These are phyloP conservation scores for Leucophora obtusa DNA, from an alignment of 2,888 invertebrate species.

Conservation along the genomic window DNA sequence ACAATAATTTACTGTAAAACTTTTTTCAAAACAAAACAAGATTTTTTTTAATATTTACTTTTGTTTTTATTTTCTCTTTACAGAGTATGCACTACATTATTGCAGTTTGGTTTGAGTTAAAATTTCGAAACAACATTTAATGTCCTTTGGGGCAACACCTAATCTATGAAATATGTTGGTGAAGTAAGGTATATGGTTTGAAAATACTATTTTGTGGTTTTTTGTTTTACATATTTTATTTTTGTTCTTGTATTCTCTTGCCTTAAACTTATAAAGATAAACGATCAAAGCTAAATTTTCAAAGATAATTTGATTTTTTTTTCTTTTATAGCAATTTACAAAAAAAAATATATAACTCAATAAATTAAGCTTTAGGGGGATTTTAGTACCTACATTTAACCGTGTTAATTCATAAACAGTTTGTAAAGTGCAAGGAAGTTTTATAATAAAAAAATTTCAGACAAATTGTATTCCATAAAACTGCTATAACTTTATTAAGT, in stretches of 20 bases:
- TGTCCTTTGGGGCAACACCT: slow-evolving; percentile 55
- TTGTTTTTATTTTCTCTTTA: slow-evolving; percentile 24
- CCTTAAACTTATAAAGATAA: slow-evolving; percentile 62
- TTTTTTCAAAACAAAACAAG: slow-evolving; percentile 17
- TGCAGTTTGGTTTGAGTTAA: slow-evolving; percentile 15
- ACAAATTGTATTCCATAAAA: too few relatives aligned
- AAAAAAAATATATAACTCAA: neutral
- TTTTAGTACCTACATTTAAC: neutral
- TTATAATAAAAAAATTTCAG: too few relatives aligned
- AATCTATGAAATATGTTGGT: slow-evolving; percentile 15
- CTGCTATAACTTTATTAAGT: too few relatives aligned
- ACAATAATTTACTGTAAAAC: slow-evolving; percentile 29
- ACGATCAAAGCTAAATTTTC: slow-evolving; percentile 70
- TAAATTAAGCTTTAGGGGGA: neutral
- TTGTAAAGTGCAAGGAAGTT: too few relatives aligned
- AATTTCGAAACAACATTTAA: slow-evolving; percentile 26
- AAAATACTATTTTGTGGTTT: slow-evolving; percentile 67
- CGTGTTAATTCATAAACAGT: too few relatives aligned
- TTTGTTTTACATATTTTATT: slow-evolving; percentile 14
- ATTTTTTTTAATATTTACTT: slow-evolving; percentile 22
- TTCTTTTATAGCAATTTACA: neutral
- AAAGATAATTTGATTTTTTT: slow-evolving; percentile 64
- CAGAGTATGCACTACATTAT: slow-evolving; percentile 19
- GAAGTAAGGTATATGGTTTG: slow-evolving; percentile 40
- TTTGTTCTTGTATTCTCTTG: slow-evolving; percentile 4